phyloP scores from a whole-genome alignment of 2,888 invertebrate species.

The Idaea biselata region DNA sequence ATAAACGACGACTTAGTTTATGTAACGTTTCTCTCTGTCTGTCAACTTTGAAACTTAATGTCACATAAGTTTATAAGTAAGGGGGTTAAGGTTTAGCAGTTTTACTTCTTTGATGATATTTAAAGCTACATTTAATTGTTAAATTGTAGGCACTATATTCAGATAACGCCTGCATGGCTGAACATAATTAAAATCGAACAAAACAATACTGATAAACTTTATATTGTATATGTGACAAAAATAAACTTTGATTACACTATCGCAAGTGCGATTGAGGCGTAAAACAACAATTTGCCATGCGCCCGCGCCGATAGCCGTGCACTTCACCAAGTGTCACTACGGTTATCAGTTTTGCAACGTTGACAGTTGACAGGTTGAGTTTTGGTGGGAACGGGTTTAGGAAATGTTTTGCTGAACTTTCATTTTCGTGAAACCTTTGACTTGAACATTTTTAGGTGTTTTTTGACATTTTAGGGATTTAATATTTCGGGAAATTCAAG shows the following conservation, averaged over 20 bases:
- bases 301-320: conserved; percentile 66
- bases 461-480: too few relatives aligned
- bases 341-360: conserved; percentile 63
- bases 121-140: background rate
- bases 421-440: too few relatives aligned
- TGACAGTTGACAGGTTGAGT: conserved; percentile 27
- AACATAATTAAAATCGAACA: conserved; percentile 4
- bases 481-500: too few relatives aligned
- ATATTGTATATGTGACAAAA: conserved; percentile 31
- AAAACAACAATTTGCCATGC: conserved; percentile 56
- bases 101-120: too few relatives aligned
- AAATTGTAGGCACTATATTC: background rate
- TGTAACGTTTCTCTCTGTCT: too few relatives aligned
- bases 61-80: too few relatives aligned
- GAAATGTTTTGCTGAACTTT: too few relatives aligned
- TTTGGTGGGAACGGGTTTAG: too few relatives aligned
- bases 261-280: conserved; percentile 41
- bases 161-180: background rate
- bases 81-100: too few relatives aligned
- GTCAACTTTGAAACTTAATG: too few relatives aligned
- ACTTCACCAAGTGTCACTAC: conserved; percentile 54
- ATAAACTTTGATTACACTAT: conserved; percentile 53
- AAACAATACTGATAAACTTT: conserved; percentile 24
- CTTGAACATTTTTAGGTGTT: too few relatives aligned
- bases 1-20: too few relatives aligned